Evolutionary conservation across 2,888 invertebrate genomes (phyloP).

Genomic region (Dolomedes plantarius): DNA sequence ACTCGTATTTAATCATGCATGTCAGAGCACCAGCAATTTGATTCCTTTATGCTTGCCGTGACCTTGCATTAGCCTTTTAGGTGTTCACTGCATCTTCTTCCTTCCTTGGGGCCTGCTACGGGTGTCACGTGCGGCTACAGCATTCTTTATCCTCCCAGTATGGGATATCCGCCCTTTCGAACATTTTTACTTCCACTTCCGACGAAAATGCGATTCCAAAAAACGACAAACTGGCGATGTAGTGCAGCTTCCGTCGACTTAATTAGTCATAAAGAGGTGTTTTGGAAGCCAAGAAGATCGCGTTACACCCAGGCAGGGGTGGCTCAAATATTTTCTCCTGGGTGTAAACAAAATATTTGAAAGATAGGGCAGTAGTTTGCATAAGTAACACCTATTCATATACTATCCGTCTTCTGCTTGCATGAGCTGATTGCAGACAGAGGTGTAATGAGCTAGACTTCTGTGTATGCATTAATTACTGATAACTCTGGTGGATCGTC

Average conservation of each 20-base stretch:
- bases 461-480: too few relatives aligned
- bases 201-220: not conserved
- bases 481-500: too few relatives aligned
- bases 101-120: not conserved
- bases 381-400: not conserved
- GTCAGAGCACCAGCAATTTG: too few relatives aligned
- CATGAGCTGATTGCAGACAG: not conserved
- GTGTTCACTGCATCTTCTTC: not conserved
- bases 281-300: not conserved
- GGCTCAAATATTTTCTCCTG: not conserved
- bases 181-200: slow-evolving; percentile 6
- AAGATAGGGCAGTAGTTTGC: not conserved
- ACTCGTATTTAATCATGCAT: too few relatives aligned
- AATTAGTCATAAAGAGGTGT: slow-evolving; percentile 1
- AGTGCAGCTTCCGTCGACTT: slow-evolving; percentile 2
- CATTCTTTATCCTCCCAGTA: slow-evolving; percentile 3
- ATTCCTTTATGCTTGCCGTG: not conserved
- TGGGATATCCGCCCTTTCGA: not conserved
- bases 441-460: too few relatives aligned
- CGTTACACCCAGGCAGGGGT: not conserved
- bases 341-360: not conserved
- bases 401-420: not conserved
- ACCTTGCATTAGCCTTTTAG: not conserved
- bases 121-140: not conserved
- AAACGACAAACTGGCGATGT: not conserved